A percentile compares a stretch with the other conserved stretches of the same genome.
These are phyloP conservation scores for Acromyrmex heyeri DNA, from an alignment of 1,140 invertebrate genomes.

Conservation along the genomic window DNA sequence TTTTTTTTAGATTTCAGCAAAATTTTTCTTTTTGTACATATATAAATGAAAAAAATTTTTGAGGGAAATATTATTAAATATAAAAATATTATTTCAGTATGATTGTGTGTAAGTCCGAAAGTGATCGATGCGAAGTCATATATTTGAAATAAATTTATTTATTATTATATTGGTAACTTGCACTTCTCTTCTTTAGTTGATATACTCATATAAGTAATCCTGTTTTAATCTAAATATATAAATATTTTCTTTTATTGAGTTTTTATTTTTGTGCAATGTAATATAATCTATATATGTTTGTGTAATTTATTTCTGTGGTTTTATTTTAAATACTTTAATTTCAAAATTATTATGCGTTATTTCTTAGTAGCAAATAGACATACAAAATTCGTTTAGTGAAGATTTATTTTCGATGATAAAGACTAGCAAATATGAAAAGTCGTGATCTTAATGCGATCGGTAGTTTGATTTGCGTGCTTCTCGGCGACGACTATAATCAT, in stretches of 20 bases:
- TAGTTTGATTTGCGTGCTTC: slow-evolving; percentile 40
- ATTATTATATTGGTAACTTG: too few species aligned
- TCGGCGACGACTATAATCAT: slow-evolving; percentile 22
- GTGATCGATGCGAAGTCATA: too few species aligned
- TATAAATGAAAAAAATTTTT: too few species aligned
- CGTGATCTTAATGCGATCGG: slow-evolving; percentile 29
- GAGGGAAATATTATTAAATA: too few species aligned
- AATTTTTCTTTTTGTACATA: too few species aligned
- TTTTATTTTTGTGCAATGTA: background rate
- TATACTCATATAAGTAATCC: too few species aligned
- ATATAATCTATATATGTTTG: background rate
- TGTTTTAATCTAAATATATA: too few species aligned
- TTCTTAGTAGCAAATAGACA: background rate
- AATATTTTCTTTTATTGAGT: background rate
- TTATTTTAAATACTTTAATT: slow-evolving; percentile 1
- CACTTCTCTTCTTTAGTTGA: too few species aligned
- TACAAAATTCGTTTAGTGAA: slow-evolving; percentile 10
- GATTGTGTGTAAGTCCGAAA: too few species aligned
- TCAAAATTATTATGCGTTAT: slow-evolving; percentile 9
- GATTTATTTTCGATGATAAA: slow-evolving; percentile 3
- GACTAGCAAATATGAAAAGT: slow-evolving; percentile 3
- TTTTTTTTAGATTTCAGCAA: too few species aligned
- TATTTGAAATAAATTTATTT: too few species aligned
- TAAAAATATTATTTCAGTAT: too few species aligned
- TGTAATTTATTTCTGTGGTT: background rate